Evolutionary conservation across 2,888 invertebrate species (phyloP), one percentile per base, ranked within the genome.

Genomic region (Calameuta pallipes): DNA sequence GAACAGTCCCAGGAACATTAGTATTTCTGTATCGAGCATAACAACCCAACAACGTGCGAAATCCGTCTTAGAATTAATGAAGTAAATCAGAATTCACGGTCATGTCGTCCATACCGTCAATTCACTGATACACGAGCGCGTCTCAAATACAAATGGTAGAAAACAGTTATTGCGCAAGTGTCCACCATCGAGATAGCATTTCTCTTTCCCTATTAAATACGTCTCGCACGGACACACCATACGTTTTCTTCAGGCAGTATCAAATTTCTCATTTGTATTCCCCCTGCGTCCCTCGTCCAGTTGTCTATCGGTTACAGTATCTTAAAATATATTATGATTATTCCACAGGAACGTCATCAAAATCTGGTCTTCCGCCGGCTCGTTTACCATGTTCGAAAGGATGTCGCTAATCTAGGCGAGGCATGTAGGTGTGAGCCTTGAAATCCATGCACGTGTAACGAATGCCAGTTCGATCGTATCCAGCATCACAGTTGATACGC

Each of bases 341-440:
- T 9, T 56, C 9, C 56, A 9, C 6, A 56, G 9, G 15, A 2
- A 56, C 56, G 23, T 23, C 23, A 56, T 56, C 23, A 23, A 56
- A 56, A 56, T 56, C 37, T 23, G 9, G 1, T 56, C 56, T 56
- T 56, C 23, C 23, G 56, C 56, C 23, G 56, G 23, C 56, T 23
- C 56, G 23, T 56, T 71, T 23, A 30, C 15, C 34, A 34, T 23
- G 30, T 71, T 71, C 12, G 71, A 34, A 71, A 71, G 71, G 71
- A 33, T 31, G 71, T 35, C 71, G 71, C 30, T 71, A 71, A 71
- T 71, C 34, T 71, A 71, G 13, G 31, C 71, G 34, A 71, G 71
- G 33, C 31, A 33, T 71, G 33, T 71, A 34, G 71, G 71, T 35
- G 34, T 71, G 31, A 71, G 23, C 71, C 71, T 71, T 71, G 71